These are phyloP conservation scores for Australoheros scitulus DNA, from an alignment of 2,113 vertebrate genomes.

Conservation along the genomic window DNA sequence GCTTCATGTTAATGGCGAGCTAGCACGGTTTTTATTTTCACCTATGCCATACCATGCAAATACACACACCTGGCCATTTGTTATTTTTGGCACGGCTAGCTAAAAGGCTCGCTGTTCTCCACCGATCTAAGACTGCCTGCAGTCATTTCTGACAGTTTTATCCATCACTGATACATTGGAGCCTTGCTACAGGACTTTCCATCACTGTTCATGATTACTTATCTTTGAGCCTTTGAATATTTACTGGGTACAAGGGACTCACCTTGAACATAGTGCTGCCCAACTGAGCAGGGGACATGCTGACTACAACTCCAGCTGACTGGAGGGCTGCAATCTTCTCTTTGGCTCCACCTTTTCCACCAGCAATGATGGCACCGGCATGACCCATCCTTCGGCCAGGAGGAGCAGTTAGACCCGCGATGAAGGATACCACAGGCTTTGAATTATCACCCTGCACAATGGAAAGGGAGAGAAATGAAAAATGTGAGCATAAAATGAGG, in stretches of 20 bases:
- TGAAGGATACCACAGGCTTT: constrained; percentile 98
- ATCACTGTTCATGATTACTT: background rate
- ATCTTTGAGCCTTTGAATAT: background rate
- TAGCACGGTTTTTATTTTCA: background rate
- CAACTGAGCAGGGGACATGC: constrained; percentile 98
- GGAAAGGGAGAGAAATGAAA: background rate
- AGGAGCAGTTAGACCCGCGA: constrained; percentile 95
- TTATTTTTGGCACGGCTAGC: background rate
- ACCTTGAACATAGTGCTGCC: constrained; percentile 98
- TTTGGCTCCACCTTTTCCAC: constrained; percentile 96
- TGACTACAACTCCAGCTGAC: constrained; percentile 91
- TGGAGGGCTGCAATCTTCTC: constrained; percentile 98
- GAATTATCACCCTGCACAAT: constrained; percentile 85
- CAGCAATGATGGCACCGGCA: constrained; percentile 96
- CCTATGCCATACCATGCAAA: background rate
- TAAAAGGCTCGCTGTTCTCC: background rate
- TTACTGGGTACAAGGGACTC: constrained; percentile 34
- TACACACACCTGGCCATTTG: background rate
- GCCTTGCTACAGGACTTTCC: background rate
- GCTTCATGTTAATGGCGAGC: too few relatives aligned
- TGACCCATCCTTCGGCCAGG: constrained; percentile 97
- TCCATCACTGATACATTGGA: background rate
- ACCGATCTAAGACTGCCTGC: background rate
- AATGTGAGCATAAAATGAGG: background rate
- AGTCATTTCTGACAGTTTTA: background rate